Conservation (phyloP, 2,888 invertebrate species). For the Limnephilus lunatus region DNA sequence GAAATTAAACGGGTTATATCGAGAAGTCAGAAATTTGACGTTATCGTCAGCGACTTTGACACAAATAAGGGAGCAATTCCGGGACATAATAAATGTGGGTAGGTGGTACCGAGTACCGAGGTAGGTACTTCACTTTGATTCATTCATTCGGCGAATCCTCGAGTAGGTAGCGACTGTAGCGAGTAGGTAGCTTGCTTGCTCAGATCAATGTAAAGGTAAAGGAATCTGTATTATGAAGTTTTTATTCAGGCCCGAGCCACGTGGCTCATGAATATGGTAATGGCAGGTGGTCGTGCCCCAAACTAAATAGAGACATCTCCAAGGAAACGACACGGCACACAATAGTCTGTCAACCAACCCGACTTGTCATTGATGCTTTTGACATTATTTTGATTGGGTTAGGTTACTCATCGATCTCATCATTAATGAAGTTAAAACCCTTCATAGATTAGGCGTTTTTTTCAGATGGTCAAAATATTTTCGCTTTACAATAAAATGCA, state of each 20-base stretch:
- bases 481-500: no score
- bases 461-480: no score
- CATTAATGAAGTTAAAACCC: no score
- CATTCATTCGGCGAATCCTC: constrained; percentile 10
- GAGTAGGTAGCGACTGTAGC: not conserved
- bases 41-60: not conserved
- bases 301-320: constrained; percentile 14
- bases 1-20: not conserved
- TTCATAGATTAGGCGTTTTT: no score
- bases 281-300: not conserved
- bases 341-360: not conserved
- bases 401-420: not conserved
- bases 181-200: not conserved
- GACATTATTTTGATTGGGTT: not conserved
- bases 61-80: not conserved
- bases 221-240: constrained; percentile 27
- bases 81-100: not conserved
- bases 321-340: not conserved
- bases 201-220: constrained; percentile 6
- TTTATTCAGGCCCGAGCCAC: constrained; percentile 20
- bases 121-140: not conserved
- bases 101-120: not conserved
- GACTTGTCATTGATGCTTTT: not conserved
- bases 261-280: constrained; percentile 43
- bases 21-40: not conserved